Base-by-base conservation (phyloP, 2,113 vertebrate genomes). In the Percopsis transmontana region DNA sequence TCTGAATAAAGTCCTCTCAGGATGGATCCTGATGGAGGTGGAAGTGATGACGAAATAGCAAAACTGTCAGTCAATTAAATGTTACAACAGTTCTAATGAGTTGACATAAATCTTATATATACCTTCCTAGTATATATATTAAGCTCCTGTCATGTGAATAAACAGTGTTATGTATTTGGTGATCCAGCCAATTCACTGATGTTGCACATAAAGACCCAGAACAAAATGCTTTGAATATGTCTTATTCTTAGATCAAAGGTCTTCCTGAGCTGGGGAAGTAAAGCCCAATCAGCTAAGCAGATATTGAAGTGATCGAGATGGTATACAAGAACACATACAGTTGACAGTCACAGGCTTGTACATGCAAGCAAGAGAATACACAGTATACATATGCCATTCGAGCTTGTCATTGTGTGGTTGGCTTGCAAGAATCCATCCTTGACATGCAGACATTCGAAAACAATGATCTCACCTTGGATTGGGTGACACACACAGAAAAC, bases 401-500 rank as follows among this genome's bases (percentile, higher is more conserved):
- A 90, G 87, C 89, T 84, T 93, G 91, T 93, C 92, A 93, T 91
- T 93, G 91, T 94, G 91, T 88, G 85, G 87, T 91, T 80, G 77
- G 88, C 91, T 93, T 92, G 92, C 86, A 86, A 87, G 91, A 92
- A 93, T 91, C 87, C 86, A 52, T 77, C 76, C 70, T 84, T 90
- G 90, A 86, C 80, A 83, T 82, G 79, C 77, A 83, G 80, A 68
- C 68, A 66, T 85, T 82, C 64, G 85, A 85, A 54, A 90, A 88
- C 69, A 83, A 52, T 83, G 84, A 87, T 86, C 84, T 87, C 82
- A 87, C 70, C 68, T n/a, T 56, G 75, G 80, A 79, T 77, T 71
- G 62, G 59, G 78, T 80, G 77, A 77, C 61, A 53, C 45, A 70
- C 59, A 82, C 79, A 84, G 83, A 86, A 91, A 92, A 92, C 90